Base-by-base conservation (phyloP, 2,797 vertebrate species). In the Xyrichtys novacula region DNA sequence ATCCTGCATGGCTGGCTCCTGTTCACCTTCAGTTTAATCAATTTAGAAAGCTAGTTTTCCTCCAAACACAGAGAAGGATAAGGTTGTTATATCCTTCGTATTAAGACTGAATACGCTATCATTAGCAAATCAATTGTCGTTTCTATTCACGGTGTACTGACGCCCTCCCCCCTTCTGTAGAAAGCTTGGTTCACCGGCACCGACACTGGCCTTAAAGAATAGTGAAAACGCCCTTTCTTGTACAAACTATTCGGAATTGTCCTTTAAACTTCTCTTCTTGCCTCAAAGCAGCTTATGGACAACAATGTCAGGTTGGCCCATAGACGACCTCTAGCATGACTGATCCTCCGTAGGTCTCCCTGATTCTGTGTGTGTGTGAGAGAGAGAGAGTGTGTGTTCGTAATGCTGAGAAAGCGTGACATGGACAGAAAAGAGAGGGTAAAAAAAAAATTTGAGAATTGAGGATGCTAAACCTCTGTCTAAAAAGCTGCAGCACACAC, bases 121-220 rank as follows among this genome's bases (percentile, higher is more conserved):
- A 90, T 89, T 88, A 90, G 84, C 87, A 88, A 92, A 90, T 91
- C 86, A 91, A 90, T 85, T 86, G 87, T 52, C 36, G 39, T 52
- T 84, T 78, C 74, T 81, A 65, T 87, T 85, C 80, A 86, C 65
- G 68, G 79, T 65, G 68, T 81, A 71, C 59, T 22, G 48, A 69
- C 48, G 9, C 58, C 80, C 78, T 75, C 80, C 85, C 79, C 79
- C 75, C 80, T 74, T 48, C 56, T 8, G 10, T 46, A 52, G 53
- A 67, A 81, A 84, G 71, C 66, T 61, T 58, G 66, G 25, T 56
- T 76, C 81, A 61, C 42, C 47, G 68, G 83, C 82, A 78, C 65
- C n/a, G 57, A 80, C 82, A 78, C 62, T 16, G 59, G 79, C 68
- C 83, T 54, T 60, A 60, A 67, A 20, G 58, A 61, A 48, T 74